These are phyloP conservation scores for Dendrophyllia cribrosa DNA, from an alignment of 64 coral and sea anemone species.

Conservation along the genomic window DNA sequence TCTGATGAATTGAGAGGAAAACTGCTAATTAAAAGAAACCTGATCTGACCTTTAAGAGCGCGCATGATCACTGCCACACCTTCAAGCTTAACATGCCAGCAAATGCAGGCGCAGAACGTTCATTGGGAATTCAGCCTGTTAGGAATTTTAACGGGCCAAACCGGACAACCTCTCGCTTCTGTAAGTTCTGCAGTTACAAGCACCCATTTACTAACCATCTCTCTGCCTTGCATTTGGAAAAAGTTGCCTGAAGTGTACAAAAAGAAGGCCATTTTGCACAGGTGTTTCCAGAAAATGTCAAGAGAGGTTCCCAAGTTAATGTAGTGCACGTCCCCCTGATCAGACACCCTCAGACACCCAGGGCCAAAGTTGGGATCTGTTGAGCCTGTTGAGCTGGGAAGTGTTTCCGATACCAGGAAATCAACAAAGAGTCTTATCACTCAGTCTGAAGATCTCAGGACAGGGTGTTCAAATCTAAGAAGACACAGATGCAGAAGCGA, in stretches of 20 bases:
- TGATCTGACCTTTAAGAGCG: conserved; percentile 59
- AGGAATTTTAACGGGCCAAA: conserved; percentile 3
- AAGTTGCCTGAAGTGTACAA: neutral
- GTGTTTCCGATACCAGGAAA: neutral
- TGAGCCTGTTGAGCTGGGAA: neutral
- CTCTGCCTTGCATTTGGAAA: neutral
- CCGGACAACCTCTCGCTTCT: too few species aligned
- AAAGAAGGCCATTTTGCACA: neutral
- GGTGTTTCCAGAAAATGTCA: neutral
- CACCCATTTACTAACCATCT: conserved; percentile 2
- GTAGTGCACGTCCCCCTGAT: neutral
- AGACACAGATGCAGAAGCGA: conserved; percentile 72
- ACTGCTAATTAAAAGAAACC: conserved; percentile 77
- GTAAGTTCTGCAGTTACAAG: too few species aligned
- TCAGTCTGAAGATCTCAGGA: neutral
- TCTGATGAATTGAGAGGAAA: conserved; percentile 73
- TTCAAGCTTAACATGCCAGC: conserved; percentile 48
- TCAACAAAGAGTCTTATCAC: neutral
- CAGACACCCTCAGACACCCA: neutral
- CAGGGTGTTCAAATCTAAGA: conserved; percentile 26
- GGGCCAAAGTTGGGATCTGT: neutral
- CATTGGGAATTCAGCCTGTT: neutral
- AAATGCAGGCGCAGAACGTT: neutral
- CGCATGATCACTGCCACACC: conserved; percentile 74
- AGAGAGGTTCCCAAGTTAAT: neutral